Evolutionary conservation across 2,797 vertebrate genomes (phyloP).

Genomic region (Glyptemys insculpta): DNA sequence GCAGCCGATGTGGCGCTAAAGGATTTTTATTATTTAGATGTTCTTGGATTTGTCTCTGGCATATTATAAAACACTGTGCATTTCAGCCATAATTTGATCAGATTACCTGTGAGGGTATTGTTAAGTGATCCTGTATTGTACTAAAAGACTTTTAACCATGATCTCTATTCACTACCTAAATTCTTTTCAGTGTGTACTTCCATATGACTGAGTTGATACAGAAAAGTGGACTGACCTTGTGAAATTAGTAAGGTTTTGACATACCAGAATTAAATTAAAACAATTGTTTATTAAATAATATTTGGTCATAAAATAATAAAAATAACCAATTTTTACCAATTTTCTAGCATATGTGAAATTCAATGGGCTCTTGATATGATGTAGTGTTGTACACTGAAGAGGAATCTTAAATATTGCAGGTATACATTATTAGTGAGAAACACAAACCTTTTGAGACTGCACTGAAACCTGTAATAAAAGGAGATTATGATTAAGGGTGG

Average conservation of each 20-base stretch:
- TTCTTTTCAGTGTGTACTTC: not conserved
- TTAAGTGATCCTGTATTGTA: not conserved
- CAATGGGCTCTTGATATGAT: not conserved
- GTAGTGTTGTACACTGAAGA: not conserved
- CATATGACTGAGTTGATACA: not conserved
- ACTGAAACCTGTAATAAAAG: not conserved
- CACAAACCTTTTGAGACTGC: not conserved
- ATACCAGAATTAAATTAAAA: not conserved
- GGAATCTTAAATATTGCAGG: not conserved
- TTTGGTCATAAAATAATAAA: not conserved
- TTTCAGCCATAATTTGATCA: not conserved
- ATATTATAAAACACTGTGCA: not conserved
- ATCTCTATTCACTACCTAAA: not conserved
- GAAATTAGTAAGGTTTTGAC: not conserved
- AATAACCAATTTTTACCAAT: not conserved
- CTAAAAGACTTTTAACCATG: not conserved
- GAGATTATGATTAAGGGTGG: not conserved
- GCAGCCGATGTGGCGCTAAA: not conserved
- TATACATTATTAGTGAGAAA: not conserved
- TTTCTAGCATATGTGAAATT: not conserved
- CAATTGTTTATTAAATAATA: not conserved
- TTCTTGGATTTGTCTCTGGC: not conserved
- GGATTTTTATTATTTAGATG: not conserved
- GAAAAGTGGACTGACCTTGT: not conserved
- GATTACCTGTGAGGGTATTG: not conserved